phyloP scores from a whole-genome alignment of 2,888 invertebrate genomes.

The Yponomeuta cagnagella region DNA sequence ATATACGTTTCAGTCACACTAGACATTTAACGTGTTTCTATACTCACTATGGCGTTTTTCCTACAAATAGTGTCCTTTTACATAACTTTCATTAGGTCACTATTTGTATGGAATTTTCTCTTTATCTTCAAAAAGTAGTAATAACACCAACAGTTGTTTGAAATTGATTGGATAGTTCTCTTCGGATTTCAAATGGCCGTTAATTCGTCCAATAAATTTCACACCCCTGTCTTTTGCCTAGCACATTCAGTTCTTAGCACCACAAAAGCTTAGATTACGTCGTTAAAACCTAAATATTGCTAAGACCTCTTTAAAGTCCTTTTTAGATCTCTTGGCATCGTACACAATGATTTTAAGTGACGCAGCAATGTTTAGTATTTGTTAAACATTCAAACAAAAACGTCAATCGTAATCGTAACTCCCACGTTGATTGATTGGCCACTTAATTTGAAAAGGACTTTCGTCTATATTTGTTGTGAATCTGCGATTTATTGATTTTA shows the following conservation, averaged over 20 bases:
- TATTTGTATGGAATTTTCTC: not conserved
- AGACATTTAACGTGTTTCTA: constrained; percentile 49
- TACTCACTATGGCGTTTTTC: constrained; percentile 20
- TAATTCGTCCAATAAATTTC: constrained; percentile 1
- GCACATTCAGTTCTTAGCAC: constrained; percentile 49
- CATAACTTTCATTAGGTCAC: constrained; percentile 22
- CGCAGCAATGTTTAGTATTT: not conserved
- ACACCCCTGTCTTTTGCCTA: constrained; percentile 18
- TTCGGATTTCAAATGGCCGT: not conserved
- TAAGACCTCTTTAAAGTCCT: not conserved
- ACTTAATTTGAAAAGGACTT: no score
- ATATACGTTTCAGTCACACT: constrained; percentile 15
- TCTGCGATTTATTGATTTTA: no score
- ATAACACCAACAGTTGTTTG: not conserved
- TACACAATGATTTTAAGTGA: no score
- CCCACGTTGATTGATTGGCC: no score
- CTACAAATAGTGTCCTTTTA: constrained; percentile 27
- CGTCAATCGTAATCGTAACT: no score
- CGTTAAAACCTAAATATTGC: constrained; percentile 27
- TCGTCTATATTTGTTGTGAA: no score
- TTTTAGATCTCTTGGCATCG: no score
- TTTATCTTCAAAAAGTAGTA: not conserved
- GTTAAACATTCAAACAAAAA: not conserved
- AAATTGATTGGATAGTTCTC: not conserved
- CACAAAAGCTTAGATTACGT: constrained; percentile 40